Percentiles rank a stretch among this genome's conserved stretches.
Evolutionary conservation across 2,888 invertebrate genomes (phyloP).

Genomic region (Epistrophe eligans): DNA sequence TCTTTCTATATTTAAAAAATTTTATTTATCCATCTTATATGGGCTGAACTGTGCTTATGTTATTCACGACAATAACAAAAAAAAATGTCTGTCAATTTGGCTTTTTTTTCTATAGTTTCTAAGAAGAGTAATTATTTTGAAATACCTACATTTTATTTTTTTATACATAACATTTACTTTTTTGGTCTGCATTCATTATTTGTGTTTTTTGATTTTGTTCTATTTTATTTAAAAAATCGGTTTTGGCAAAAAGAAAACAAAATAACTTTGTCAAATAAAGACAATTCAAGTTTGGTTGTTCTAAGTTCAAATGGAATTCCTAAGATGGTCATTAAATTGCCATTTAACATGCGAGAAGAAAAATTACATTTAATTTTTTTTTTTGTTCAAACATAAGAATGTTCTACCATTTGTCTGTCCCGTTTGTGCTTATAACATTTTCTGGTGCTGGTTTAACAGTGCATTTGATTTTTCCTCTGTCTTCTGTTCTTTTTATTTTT

Average conservation of each 20-base stretch:
- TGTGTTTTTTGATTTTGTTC: slow-evolving; percentile 64
- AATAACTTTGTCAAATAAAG: slow-evolving; percentile 23
- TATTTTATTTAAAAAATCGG: slow-evolving; percentile 48
- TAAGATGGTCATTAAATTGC: background rate
- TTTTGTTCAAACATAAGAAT: background rate
- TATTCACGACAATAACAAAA: slow-evolving; percentile 15
- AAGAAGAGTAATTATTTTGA: slow-evolving; percentile 32
- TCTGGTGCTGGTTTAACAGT: slow-evolving; percentile 68
- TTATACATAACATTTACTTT: slow-evolving; percentile 33
- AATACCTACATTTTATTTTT: slow-evolving; percentile 6
- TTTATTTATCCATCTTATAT: slow-evolving; percentile 43
- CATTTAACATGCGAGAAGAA: slow-evolving; percentile 28
- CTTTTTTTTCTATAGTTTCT: slow-evolving; percentile 35
- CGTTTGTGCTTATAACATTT: slow-evolving; percentile 39
- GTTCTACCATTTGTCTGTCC: slow-evolving; percentile 28
- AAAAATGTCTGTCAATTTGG: slow-evolving; percentile 30
- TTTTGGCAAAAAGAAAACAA: slow-evolving; percentile 58
- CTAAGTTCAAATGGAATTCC: slow-evolving; percentile 12
- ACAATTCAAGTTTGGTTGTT: slow-evolving; percentile 67
- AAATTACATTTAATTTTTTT: background rate
- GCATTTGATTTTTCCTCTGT: slow-evolving; percentile 48
- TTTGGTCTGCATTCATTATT: slow-evolving; percentile 71
- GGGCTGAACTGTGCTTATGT: slow-evolving; percentile 64
- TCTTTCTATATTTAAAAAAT: slow-evolving; percentile 23
- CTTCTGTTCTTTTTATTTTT: slow-evolving; percentile 54